Base-by-base conservation (phyloP, 2,888 invertebrate genomes). In the Xestia ashworthii region DNA sequence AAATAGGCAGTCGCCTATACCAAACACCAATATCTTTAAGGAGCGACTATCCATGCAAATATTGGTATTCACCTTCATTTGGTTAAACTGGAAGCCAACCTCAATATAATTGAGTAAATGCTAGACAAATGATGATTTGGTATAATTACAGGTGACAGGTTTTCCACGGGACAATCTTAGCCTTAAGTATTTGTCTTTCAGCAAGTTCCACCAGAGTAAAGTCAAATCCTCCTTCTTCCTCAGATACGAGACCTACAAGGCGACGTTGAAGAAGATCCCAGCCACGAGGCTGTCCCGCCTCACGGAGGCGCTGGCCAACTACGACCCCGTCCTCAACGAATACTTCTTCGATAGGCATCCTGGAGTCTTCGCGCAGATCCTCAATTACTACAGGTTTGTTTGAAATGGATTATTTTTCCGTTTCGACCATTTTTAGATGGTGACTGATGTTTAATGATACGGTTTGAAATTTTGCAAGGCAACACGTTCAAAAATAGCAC, bases 301-400 rank as follows among this genome's bases (percentile, higher is more conserved):
- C 87, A 99, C 99, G 81, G 99, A 99, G 96, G 99, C 99, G 67
- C 97, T 99, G 91, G 99, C 99, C 93, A 99, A 99, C 97, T 99
- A 99, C 97, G 99, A 99, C 97, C 99, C 99, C 69, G 99, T 99
- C 92, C 98, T 99, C 92, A 99, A 99, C 96, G 99, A 99, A 97
- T 99, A 99, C 97, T 99, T 99, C 98, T 99, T 99, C 97, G 99
- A 99, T 96, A 97, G 99, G 89, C 99, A 99, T 97, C 99, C 99
- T 50, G 99, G 99, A 74, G 99, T 97, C 89, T 99, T 99, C 96
- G 99, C 99, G 78, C 99, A 99, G 97, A 98, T 99, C 91, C 98
- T 99, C 92, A 99, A 99, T 96, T 99, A 99, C 96, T 99, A 99
- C 97, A 98, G 99, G 97, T 98, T 67, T 4, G 76, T 79, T 50